Conservation (phyloP, 2,113 vertebrate species). For the Ameiurus melas region DNA sequence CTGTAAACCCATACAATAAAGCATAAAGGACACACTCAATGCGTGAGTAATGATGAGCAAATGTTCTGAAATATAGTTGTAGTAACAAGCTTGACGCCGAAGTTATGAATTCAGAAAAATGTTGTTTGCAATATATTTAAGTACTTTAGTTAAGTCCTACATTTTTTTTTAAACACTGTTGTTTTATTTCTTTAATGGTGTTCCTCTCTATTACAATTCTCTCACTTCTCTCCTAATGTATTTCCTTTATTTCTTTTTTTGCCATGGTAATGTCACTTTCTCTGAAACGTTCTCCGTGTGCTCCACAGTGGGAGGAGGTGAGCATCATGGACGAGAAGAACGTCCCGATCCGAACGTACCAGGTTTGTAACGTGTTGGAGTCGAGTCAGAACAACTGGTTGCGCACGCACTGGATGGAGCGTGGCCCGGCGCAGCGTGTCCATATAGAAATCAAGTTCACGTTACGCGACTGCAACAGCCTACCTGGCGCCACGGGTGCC, state of each 20-base stretch:
- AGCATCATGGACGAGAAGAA: conserved; percentile 99
- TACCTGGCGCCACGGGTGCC: conserved; percentile 95
- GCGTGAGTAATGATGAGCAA: neutral
- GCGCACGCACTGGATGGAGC: conserved; percentile 95
- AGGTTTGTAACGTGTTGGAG: conserved; percentile 99
- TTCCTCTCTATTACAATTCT: neutral
- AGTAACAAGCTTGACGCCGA: neutral
- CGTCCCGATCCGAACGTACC: conserved; percentile 95
- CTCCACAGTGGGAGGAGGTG: conserved; percentile 95
- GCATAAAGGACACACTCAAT: neutral
- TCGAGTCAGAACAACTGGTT: conserved; percentile 98
- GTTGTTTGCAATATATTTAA: neutral
- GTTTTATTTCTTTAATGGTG: neutral
- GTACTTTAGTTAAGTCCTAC: neutral
- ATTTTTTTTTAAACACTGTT: no score
- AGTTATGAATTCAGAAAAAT: neutral
- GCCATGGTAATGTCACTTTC: neutral
- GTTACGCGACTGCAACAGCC: conserved; percentile 95
- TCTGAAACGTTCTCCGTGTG: conserved; percentile 9
- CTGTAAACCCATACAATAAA: neutral
- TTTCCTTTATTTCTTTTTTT: neutral
- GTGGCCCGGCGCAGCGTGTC: conserved; percentile 90
- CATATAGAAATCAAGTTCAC: conserved; percentile 99
- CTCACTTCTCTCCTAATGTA: neutral
- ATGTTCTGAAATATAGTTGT: neutral